phyloP scores from a whole-genome alignment of 2,113 vertebrate genomes.

The Nycticebus coucang region DNA sequence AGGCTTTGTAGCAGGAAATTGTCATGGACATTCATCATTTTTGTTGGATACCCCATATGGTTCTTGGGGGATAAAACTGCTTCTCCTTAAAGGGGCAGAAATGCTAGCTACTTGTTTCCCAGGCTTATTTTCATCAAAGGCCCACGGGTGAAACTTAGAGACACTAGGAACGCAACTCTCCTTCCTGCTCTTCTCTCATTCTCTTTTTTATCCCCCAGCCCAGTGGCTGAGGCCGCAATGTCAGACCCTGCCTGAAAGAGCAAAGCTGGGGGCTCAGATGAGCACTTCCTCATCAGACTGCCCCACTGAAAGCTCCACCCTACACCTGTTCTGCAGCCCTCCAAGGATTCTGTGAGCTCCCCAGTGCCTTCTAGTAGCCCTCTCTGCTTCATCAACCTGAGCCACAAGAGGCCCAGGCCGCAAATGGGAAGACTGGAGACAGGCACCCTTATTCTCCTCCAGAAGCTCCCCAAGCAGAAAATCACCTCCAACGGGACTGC shows the following conservation, averaged over 20 bases:
- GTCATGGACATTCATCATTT: neutral
- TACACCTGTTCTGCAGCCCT: neutral
- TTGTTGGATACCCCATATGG: neutral
- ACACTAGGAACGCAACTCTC: neutral
- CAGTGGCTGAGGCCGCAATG: neutral
- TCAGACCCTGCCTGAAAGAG: neutral
- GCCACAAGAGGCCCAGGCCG: neutral
- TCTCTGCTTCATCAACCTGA: neutral
- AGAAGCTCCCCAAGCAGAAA: neutral
- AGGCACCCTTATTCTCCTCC: neutral
- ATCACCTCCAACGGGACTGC: neutral
- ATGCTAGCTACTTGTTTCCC: neutral
- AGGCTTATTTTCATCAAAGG: neutral
- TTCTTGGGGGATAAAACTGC: neutral
- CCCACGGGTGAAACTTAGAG: neutral
- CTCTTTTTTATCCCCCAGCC: neutral
- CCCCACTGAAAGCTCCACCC: neutral
- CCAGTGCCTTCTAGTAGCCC: neutral
- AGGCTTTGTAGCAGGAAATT: neutral
- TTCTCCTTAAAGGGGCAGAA: neutral
- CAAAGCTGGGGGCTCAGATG: neutral
- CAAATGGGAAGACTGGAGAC: neutral
- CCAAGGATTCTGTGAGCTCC: neutral
- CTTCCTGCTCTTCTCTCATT: neutral
- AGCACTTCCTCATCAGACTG: neutral